Evolutionary conservation across 2,888 invertebrate genomes (phyloP), one percentile per base, ranked within the genome.

Genomic region (Orchestes rusci): DNA sequence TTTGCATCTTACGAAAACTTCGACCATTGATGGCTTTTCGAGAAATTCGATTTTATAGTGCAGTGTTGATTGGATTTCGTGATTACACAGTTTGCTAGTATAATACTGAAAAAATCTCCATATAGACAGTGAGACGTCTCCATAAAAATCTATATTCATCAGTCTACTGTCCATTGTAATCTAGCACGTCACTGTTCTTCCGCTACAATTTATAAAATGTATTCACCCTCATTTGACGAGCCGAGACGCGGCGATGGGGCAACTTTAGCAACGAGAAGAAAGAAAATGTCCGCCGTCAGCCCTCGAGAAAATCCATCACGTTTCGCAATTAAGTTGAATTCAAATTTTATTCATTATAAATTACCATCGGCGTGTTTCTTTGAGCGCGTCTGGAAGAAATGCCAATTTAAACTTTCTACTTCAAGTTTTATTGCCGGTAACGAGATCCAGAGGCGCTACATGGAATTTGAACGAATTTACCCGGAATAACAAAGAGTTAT

Each of bases 311-410:
- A 67, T 65, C 67, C 65, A 66, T 67, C 67, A 67, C 64, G 66
- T 62, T 65, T 66, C 59, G 67, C 67, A 68, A 68, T 68, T 68
- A 68, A 67, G 66, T 65, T 62, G 66, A 67, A 67, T 68, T 68
- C 66, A 67, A 67, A 67, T 68, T 68, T 68, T 68, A 67, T 68
- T 68, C 67, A 68, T 68, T 68, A 68, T 67, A 68, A 67, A 68
- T 68, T 68, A 66, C 67, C 64, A 64, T 50, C 50, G 50, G 63
- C 62, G 64, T 65, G 50, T 62, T 66, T 65, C 66, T 67, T 66
- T 65, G 67, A 65, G 44, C 38, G 62, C 53, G 57, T 57, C 40
- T 59, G 59, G 65, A 66, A 67, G 66, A 67, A 68, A 66, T 62
- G 66, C 66, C 66, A 68, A 68, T 68, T 67, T 67, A 68, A 68